Evolutionary conservation across 2,888 invertebrate genomes (phyloP).

Genomic region (Euzophera pinguis): DNA sequence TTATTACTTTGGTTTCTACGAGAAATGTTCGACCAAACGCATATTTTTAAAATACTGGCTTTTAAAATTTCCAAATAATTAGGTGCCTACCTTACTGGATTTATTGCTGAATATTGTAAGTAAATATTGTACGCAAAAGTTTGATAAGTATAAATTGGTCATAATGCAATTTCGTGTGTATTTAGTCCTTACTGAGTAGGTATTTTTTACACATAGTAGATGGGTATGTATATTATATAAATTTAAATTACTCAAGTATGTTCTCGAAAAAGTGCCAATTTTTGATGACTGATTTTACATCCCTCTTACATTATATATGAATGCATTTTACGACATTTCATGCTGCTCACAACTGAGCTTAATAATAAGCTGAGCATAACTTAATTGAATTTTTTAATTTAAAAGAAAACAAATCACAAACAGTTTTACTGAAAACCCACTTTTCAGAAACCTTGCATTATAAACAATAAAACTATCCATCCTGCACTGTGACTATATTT

Average conservation of each 20-base stretch:
- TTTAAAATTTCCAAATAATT: constrained; percentile 50
- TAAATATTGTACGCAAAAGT: constrained; percentile 32
- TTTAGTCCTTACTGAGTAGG: background rate
- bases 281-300: too few species aligned
- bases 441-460: constrained; percentile 14
- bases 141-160: constrained; percentile 15
- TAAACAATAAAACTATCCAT: background rate
- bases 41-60: constrained; percentile 48
- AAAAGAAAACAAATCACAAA: too few species aligned
- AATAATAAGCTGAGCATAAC: too few species aligned
- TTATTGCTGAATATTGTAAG: constrained; percentile 59
- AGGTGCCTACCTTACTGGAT: constrained; percentile 60
- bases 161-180: constrained; percentile 20
- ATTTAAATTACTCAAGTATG: too few species aligned
- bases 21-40: constrained; percentile 52
- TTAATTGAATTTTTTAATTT: too few species aligned
- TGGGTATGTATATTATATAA: too few species aligned
- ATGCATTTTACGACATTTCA: too few species aligned
- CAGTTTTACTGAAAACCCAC: background rate
- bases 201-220: background rate
- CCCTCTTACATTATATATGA: too few species aligned
- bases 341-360: too few species aligned
- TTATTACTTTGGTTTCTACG: constrained; percentile 59
- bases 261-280: too few species aligned
- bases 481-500: constrained; percentile 59